Base-by-base conservation (phyloP, 1,140 invertebrate genomes). In the Platyscapa corneri region DNA sequence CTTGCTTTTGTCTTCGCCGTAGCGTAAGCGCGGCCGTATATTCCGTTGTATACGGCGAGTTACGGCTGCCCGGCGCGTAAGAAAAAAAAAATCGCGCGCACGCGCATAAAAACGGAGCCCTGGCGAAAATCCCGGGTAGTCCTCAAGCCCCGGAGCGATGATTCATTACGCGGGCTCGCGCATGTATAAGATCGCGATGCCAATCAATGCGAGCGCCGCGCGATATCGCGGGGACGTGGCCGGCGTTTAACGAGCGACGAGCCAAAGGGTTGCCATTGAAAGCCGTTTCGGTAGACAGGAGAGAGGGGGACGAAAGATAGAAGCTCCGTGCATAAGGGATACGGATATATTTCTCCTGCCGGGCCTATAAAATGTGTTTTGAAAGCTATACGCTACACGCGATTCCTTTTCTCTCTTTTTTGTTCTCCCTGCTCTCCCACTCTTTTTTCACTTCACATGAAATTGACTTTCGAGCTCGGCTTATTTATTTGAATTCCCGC, bases 181-280 rank as follows among this genome's bases (percentile, higher is more conserved):
- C 75, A n/a, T 49, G n/a, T 27, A 46, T 23, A 34, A 18, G 46
- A 53, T 76, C 76, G 76, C 75, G 75, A 64, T 53, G 76, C 49
- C 76, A 64, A 64, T 64, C 37, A 64, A 56, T 34, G 76, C 76
- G 76, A 78, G 76, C 76, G 49, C 46, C 30, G 49, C 76, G 49
- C 53, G 76, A 60, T 60, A n/a, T 78, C 76, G 76, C 70, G 37
- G 20, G 70, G 37, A 74, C 70, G 3, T 12, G 70, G 6, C 23
- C 37, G 39, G 42, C 46, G 53, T 78, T 78, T 78, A 78, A 78
- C 76, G 76, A 78, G 76, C 49, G 76, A n/a, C 74, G 75, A 74
- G 39, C 7, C 37, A 39, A 42, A 74, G 70, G 70, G 70, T 74
- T 74, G 70, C 70, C 70, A 74, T 42, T 74, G 70, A 42, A n/a